Conservation (phyloP, 2,797 vertebrate genomes). For the Rousettus madagascariensis region DNA sequence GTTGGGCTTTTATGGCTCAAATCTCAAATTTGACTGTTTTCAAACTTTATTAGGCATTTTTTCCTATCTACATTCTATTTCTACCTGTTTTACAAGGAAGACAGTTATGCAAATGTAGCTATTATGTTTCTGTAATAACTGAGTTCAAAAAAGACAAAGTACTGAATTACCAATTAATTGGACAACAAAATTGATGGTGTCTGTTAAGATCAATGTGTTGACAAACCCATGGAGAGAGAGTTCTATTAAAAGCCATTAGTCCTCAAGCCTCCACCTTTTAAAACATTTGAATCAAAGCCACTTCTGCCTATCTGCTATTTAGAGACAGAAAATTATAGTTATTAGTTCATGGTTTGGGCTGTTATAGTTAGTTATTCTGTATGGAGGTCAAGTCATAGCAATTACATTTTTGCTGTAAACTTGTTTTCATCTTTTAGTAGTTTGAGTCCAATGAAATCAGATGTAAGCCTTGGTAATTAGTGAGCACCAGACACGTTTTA, state of each 20-base stretch:
- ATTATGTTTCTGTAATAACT: neutral
- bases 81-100: neutral
- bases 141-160: neutral
- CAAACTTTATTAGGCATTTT: neutral
- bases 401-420: neutral
- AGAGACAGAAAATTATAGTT: constrained; percentile 2
- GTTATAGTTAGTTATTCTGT: neutral
- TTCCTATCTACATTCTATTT: neutral
- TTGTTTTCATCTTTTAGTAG: constrained; percentile 36
- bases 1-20: neutral
- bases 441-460: neutral
- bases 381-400: constrained; percentile 8
- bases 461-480: neutral
- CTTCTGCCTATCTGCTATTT: neutral
- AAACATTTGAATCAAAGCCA: constrained; percentile 29
- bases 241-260: neutral
- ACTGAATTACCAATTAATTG: neutral
- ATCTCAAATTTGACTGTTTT: constrained; percentile 38
- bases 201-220: neutral
- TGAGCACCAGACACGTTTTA: neutral
- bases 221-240: neutral
- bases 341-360: neutral
- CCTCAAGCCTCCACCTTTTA: neutral
- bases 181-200: neutral
- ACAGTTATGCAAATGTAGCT: neutral